Percentiles rank a stretch among this genome's conserved stretches.
Conservation (phyloP, 2,797 vertebrate species). For the Rachycentron canadum region DNA sequence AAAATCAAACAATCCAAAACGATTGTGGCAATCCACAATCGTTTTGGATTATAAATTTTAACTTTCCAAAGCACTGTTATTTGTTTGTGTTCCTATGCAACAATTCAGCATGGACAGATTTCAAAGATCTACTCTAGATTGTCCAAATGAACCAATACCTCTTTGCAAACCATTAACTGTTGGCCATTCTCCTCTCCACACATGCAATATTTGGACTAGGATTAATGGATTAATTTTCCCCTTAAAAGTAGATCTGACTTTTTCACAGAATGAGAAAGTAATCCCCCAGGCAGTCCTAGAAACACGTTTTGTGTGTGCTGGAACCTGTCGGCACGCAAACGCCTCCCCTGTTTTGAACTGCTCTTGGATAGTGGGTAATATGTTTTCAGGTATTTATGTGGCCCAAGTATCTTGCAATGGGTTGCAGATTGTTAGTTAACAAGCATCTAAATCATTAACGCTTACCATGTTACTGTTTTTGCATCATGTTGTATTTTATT, state of each 20-base stretch:
- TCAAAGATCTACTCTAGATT: background rate
- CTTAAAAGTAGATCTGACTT: conserved; percentile 32
- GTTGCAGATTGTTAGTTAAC: conserved; percentile 23
- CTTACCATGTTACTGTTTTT: conserved; percentile 37
- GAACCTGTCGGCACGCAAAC: conserved; percentile 2
- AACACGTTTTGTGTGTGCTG: conserved; percentile 21
- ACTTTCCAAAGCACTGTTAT: too few relatives aligned
- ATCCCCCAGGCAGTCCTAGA: conserved; percentile 8
- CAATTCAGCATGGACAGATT: background rate
- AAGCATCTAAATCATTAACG: conserved; percentile 46
- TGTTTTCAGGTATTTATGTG: conserved; percentile 14
- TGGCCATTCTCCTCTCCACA: background rate
- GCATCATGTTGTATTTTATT: background rate
- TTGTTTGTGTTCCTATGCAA: background rate
- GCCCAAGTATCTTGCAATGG: conserved; percentile 2
- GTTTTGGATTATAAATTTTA: background rate
- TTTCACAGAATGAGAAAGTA: conserved; percentile 21
- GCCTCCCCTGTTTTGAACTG: conserved; percentile 10
- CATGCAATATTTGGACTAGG: conserved; percentile 22
- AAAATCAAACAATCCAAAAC: background rate
- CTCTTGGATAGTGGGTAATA: conserved; percentile 19
- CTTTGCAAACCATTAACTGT: conserved; percentile 21
- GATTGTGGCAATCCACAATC: background rate
- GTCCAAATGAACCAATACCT: background rate
- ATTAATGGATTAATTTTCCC: conserved; percentile 12